Base-by-base conservation (phyloP, 2,888 invertebrate genomes). In the Leucophora obtusa region DNA sequence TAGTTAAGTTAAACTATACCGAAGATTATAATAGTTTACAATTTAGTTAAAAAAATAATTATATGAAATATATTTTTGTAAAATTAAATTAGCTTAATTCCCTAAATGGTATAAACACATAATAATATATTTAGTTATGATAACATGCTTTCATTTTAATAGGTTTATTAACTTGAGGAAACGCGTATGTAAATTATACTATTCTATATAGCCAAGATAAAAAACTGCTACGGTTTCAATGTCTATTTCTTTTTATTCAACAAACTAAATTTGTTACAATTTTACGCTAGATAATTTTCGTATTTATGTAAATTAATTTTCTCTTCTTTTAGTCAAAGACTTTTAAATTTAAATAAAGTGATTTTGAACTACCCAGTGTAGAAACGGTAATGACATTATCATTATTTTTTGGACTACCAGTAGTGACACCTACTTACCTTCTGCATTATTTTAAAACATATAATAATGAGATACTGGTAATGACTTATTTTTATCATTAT, bases 301-400 rank as follows among this genome's bases (percentile, higher is more conserved):
- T 54, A 11, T 71, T 60, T 62, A 72, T 72, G 63, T 72, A 21
- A 72, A 72, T 72, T 15, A 62, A 56, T 54, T 56, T 59, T 59
- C 50, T 69, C 28, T 59, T 28, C 1, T 58, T 28, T 28, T 21
- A 24, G 10, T 38, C 38, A 10, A 38, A 38, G 38, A 38, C 38
- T 38, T 38, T 10, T 38, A 38, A 38, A 11, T 11, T 38, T 10
- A 38, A 38, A 38, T 11, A 38, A 38, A 38, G 38, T 38, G 38
- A 38, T 14, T 38, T 10, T 38, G 38, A 38, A 38, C 28, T 3
- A 24, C 5, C 2, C 5, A 24, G 5, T n/a, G n/a, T n/a, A n/a
- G n/a, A n/a, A n/a, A n/a, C n/a, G n/a, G n/a, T n/a, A n/a, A n/a
- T n/a, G n/a, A n/a, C n/a, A n/a, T n/a, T n/a, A n/a, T n/a, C n/a